Evolutionary conservation across 2,888 invertebrate species (phyloP).

Genomic region (Venusia cambrica): DNA sequence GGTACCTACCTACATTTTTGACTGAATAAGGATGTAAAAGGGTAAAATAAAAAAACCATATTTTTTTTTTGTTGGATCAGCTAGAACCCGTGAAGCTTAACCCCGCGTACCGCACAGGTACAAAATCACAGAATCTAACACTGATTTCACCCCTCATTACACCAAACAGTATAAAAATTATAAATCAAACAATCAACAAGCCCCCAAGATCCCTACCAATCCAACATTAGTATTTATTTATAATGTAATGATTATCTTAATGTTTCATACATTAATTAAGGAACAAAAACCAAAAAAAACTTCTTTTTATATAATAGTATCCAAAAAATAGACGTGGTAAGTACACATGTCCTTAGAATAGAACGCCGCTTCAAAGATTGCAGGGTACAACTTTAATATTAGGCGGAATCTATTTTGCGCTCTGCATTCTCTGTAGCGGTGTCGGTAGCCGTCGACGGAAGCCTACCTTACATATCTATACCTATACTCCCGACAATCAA

Average conservation of each 20-base stretch:
- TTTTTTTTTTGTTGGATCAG: slow-evolving; percentile 63
- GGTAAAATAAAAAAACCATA: slow-evolving; percentile 25
- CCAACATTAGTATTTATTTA: slow-evolving; percentile 68
- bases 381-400: slow-evolving; percentile 73
- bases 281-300: slow-evolving; percentile 79
- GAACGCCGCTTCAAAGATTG: slow-evolving; percentile 72
- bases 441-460: slow-evolving; percentile 42
- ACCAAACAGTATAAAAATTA: slow-evolving; percentile 72
- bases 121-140: slow-evolving; percentile 74
- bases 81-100: slow-evolving; percentile 54
- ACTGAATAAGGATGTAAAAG: slow-evolving; percentile 9
- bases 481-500: slow-evolving; percentile 23
- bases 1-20: neutral
- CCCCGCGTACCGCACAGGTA: slow-evolving; percentile 65
- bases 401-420: slow-evolving; percentile 77
- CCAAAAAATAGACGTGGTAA: slow-evolving; percentile 67
- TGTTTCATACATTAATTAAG: slow-evolving; percentile 77
- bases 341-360: slow-evolving; percentile 62
- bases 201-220: slow-evolving; percentile 55
- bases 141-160: slow-evolving; percentile 56
- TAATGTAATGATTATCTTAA: slow-evolving; percentile 74
- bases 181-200: slow-evolving; percentile 60
- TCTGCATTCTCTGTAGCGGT: slow-evolving; percentile 71
- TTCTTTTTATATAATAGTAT: slow-evolving; percentile 71
- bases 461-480: slow-evolving; percentile 12